These are phyloP conservation scores for Pristionchus pacificus DNA, from an alignment of 1,140 invertebrate species.

Conservation along the genomic window DNA sequence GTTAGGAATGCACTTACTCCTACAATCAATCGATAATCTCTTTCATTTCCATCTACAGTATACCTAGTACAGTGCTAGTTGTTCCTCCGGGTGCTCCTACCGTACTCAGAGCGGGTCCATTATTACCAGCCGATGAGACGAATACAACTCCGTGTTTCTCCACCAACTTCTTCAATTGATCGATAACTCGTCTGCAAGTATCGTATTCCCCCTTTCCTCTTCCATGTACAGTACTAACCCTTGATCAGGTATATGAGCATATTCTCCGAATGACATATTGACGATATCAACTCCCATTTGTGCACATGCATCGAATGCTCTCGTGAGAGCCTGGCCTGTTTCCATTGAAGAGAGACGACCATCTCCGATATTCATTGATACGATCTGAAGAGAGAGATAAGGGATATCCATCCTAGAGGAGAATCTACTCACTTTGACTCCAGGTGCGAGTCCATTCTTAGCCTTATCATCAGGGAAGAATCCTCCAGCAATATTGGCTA, in stretches of 20 bases:
- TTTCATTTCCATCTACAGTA: constrained; percentile 69
- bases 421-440: constrained; percentile 64
- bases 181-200: constrained; percentile 70
- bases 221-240: constrained; percentile 65
- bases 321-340: constrained; percentile 81
- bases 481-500: constrained; percentile 86
- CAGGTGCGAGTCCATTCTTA: constrained; percentile 88
- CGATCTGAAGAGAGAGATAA: constrained; percentile 67
- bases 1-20: constrained; percentile 91
- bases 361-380: constrained; percentile 86
- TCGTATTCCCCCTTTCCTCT: constrained; percentile 3
- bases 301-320: constrained; percentile 68
- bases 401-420: neutral
- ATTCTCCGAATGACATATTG: constrained; percentile 97
- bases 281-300: constrained; percentile 72
- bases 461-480: constrained; percentile 84
- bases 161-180: constrained; percentile 81
- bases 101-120: constrained; percentile 85
- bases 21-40: constrained; percentile 2
- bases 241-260: constrained; percentile 79
- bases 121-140: constrained; percentile 87
- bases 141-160: constrained; percentile 86
- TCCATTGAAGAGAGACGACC: constrained; percentile 84
- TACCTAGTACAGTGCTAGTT: constrained; percentile 74
- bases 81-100: constrained; percentile 85